These are phyloP conservation scores for Spondyliosoma cantharus DNA, from an alignment of 2,797 vertebrate species.

Conservation along the genomic window DNA sequence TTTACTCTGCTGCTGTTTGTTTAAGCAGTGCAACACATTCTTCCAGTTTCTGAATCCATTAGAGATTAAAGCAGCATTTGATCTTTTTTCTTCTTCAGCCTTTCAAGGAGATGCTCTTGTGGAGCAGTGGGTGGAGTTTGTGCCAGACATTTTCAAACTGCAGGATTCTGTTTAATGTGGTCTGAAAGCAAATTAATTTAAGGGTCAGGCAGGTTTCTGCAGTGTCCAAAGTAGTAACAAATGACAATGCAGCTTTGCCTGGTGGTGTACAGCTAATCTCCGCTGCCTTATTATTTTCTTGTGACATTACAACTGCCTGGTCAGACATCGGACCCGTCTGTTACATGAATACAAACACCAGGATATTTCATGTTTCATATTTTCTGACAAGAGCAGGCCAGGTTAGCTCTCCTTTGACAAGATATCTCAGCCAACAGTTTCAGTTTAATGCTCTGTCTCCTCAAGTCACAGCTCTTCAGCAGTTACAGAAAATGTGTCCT, in stretches of 20 bases:
- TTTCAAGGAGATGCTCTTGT: background rate
- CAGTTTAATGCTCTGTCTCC: background rate
- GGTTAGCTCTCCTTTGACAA: too few relatives aligned
- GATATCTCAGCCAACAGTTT: too few relatives aligned
- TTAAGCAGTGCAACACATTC: background rate
- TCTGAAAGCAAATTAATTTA: background rate
- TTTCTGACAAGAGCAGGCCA: too few relatives aligned
- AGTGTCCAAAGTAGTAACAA: background rate
- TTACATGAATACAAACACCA: background rate
- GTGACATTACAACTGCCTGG: background rate
- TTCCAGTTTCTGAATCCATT: conserved; percentile 7
- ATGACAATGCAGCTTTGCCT: background rate
- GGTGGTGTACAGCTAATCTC: background rate
- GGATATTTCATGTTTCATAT: too few relatives aligned
- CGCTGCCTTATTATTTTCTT: too few relatives aligned
- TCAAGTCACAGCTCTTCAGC: background rate
- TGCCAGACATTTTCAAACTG: conserved; percentile 3
- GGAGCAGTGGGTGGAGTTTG: background rate
- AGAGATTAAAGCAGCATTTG: conserved; percentile 1
- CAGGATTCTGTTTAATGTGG: background rate
- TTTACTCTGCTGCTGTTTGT: background rate
- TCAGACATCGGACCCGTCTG: background rate
- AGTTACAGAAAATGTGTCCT: background rate
- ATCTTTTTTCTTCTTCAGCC: conserved; percentile 10
- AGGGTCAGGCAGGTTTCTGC: background rate